phyloP scores from a whole-genome alignment of 2,797 vertebrate species.

The Tokudaia tokunoshimensis region DNA sequence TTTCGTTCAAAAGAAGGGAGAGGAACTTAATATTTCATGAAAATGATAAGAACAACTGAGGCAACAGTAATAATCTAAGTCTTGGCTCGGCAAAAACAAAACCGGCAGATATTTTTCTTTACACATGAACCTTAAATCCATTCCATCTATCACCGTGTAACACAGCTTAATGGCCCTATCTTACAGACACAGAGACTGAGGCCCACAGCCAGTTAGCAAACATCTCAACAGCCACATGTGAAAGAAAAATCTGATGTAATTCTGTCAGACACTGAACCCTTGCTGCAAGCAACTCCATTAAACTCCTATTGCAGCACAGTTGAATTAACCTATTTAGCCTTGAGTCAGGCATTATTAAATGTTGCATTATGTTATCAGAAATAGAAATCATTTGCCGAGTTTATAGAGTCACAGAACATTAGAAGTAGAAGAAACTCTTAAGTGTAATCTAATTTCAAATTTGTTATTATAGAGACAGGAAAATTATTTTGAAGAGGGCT shows the following conservation, averaged over 20 bases:
- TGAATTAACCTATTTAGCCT: conserved; percentile 50
- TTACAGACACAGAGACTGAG: conserved; percentile 50
- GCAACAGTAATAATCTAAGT: background rate
- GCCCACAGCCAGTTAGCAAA: background rate
- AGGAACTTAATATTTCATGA: background rate
- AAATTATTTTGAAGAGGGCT: conserved; percentile 69
- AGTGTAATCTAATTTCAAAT: conserved; percentile 59
- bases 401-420: conserved; percentile 61
- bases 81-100: background rate
- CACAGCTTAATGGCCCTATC: background rate
- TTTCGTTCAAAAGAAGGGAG: conserved; percentile 15
- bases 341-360: conserved; percentile 62
- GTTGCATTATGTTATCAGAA: conserved; percentile 65
- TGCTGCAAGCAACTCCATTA: conserved; percentile 40
- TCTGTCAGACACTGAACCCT: conserved; percentile 28
- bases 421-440: conserved; percentile 65
- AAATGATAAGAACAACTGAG: background rate
- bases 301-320: background rate
- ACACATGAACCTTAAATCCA: background rate
- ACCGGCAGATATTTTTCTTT: background rate
- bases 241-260: background rate
- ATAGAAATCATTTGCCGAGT: conserved; percentile 59
- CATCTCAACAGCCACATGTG: background rate
- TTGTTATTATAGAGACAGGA: conserved; percentile 53
- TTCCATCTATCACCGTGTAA: background rate